A percentile compares a stretch with the other conserved stretches of the same genome.
Evolutionary conservation across 2,113 vertebrate species (phyloP).

Genomic region (Gymnarchus niloticus): DNA sequence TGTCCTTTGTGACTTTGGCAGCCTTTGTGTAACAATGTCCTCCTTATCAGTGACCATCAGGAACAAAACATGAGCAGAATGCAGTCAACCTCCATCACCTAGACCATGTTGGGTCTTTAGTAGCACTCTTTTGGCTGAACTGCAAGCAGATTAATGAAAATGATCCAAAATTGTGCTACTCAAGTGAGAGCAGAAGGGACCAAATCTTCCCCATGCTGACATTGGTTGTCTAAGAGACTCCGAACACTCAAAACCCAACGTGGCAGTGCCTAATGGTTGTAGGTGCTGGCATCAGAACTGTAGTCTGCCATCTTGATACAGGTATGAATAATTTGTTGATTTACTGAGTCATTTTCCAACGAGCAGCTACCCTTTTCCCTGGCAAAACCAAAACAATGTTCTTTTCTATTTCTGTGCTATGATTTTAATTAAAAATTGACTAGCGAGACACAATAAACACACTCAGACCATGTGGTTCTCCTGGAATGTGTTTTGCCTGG

Average conservation of each 20-base stretch:
- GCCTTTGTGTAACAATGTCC: neutral
- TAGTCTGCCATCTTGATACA: neutral
- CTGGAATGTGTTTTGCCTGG: neutral
- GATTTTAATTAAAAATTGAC: constrained; percentile 8
- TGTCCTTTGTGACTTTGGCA: neutral
- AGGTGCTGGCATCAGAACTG: neutral
- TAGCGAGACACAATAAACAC: neutral
- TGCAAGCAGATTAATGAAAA: neutral
- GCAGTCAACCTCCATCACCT: neutral
- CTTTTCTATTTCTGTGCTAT: neutral
- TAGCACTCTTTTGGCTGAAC: neutral
- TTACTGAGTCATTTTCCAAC: constrained; percentile 8
- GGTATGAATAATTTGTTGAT: neutral
- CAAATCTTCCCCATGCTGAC: neutral
- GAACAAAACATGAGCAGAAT: neutral
- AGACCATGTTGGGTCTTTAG: neutral
- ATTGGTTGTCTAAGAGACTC: neutral
- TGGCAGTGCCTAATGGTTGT: neutral
- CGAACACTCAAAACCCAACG: neutral
- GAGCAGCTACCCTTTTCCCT: neutral
- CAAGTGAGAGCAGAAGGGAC: neutral
- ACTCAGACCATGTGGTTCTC: neutral
- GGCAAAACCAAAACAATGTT: neutral
- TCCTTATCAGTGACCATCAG: neutral
- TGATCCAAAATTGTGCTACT: neutral